Base-by-base conservation (phyloP, 2,113 vertebrate genomes). In the Panthera leo region DNA sequence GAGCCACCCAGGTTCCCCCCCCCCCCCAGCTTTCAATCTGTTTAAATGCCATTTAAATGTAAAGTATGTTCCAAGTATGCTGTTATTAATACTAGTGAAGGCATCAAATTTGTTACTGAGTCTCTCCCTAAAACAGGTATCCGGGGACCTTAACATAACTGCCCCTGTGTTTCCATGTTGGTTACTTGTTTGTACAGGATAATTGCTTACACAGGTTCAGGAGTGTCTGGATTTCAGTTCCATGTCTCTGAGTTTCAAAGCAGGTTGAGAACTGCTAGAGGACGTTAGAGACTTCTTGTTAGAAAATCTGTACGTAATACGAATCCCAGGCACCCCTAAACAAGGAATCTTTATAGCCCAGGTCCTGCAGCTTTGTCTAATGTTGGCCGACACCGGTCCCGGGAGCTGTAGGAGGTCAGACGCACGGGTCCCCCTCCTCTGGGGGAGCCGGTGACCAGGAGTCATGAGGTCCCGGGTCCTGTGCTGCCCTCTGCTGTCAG, bases 391-490 rank as follows among this genome's bases (percentile, higher is more conserved):
- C 13, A 14, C 27, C 39, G 36, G 76, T 31, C 76, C 31, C n/a
- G n/a, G 65, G 45, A 67, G 61, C 36, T 1, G 15, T 15, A 11
- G 31, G 73, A 5, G 42, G 53, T 42, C 55, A n/a, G 3, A 3
- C 0, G 0, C 3, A 6, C 34, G 1, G 0, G 71, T 53, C 34
- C 70, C 27, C 45, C 27, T 15, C 0, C 61, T 42, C 58, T 12
- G 31, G 48, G 70, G 1, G 5, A 34, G 55, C 51, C 3, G 2
- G 68, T 36, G 68, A 31, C 75, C 2, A 0, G 45, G 45, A 42
- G 58, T 61, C 3, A 0, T 0, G 9, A 42, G 88, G 58, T 23
- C 55, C 48, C 3, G 39, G 88, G 42, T 15, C 29, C 65, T 8
- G 21, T 10, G 8, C 45, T 86, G 58, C 7, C 36, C 45, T 21